Evolutionary conservation across 1,140 invertebrate species (phyloP), one percentile per base, ranked within the genome.

Genomic region (Lepeophtheirus salmonis): DNA sequence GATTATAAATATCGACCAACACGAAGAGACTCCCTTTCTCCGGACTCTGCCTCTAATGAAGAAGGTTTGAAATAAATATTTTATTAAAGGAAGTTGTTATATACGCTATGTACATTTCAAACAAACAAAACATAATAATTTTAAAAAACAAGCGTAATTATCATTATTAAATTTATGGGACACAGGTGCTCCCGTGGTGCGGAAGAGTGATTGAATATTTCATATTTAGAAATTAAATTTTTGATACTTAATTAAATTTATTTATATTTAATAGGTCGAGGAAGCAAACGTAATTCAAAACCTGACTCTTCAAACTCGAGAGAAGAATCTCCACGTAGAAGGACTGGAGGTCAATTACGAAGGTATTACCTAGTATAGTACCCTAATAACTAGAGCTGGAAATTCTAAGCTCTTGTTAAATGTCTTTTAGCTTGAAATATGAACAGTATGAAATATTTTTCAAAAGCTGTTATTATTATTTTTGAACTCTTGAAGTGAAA

Each of bases 241-340:
- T 41, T 41, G 30, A 10, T 10, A 41, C n/a, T 10, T 41, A 6
- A 41, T 41, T 41, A 6, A 41, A 41, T 6, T 41, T 6, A 41
- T 41, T 41, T n/a, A 41, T 41, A 41, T 17, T 62, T 62, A 16
- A 18, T 64, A 50, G 58, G 70, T 56, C 64, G 66, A 51, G 66
- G 67, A 25, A 75, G 81, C 59, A 76, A 84, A 13, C 73, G 83
- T 12, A 84, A 86, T 64, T 84, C 82, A 0, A 74, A 80, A 56
- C 80, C 82, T 0, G 83, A 86, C 68, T 67, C 87, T 20, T 86
- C 83, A 64, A 84, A 84, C 0, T 85, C 86, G 67, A 75, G 83
- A 64, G 68, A 66, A 10, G 79, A 76, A 26, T 41, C 30, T n/a
- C 30, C 30, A 10, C 30, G 30, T 10, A 6, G 30, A 41, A 41